Conservation (phyloP, 35 echinoderm and acorn worm species). For the Acanthaster planci region DNA sequence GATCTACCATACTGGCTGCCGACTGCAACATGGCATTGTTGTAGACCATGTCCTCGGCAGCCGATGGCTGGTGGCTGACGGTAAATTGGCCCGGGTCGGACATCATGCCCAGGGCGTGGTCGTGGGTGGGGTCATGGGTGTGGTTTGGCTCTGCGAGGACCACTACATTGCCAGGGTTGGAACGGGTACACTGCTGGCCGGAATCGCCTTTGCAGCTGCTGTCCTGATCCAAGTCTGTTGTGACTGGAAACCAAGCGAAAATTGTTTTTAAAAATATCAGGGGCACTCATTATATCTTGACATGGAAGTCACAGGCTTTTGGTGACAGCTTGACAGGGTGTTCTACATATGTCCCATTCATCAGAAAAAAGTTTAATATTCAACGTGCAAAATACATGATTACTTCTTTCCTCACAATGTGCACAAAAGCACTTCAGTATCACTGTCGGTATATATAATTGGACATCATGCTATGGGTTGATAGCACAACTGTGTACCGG, state of each 20-base stretch:
- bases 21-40: conserved; percentile 37
- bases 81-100: neutral
- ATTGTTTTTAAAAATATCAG: neutral
- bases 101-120: conserved; percentile 1
- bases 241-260: conserved; percentile 8
- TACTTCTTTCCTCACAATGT: too few species aligned
- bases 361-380: too few species aligned
- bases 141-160: conserved; percentile 32
- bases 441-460: too few species aligned
- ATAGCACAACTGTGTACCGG: too few species aligned
- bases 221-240: conserved; percentile 43
- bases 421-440: too few species aligned
- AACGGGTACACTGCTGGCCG: neutral
- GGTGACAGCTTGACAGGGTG: too few species aligned
- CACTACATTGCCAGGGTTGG: neutral
- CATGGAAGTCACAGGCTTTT: neutral
- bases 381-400: too few species aligned
- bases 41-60: conserved; percentile 36
- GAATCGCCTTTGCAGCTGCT: neutral
- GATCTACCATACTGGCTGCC: conserved; percentile 3
- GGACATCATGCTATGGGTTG: too few species aligned
- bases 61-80: neutral
- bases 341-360: too few species aligned
- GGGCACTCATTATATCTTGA: too few species aligned
- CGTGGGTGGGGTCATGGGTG: neutral